A percentile compares a stretch with the other conserved stretches of the same genome.
Conservation (phyloP, 2,113 vertebrate species). For the Martes martes region DNA sequence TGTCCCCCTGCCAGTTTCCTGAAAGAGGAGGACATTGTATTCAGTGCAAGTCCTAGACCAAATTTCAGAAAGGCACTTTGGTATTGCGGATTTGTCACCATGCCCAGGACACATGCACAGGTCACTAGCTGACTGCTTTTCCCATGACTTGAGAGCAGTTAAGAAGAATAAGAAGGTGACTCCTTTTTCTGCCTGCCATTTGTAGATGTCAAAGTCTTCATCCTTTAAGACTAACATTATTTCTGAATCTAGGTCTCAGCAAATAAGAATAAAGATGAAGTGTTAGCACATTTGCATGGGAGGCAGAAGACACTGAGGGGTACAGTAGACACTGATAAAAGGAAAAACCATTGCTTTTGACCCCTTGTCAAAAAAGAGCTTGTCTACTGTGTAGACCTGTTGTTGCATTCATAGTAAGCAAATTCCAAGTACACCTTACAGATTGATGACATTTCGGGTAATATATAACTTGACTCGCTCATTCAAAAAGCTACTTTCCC, state of each 20-base stretch:
- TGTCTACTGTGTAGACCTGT: background rate
- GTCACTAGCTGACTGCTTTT: slow-evolving; percentile 54
- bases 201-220: slow-evolving; percentile 18
- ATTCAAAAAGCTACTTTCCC: slow-evolving; percentile 28
- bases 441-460: background rate
- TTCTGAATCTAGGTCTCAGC: slow-evolving; percentile 34
- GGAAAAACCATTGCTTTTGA: slow-evolving; percentile 16
- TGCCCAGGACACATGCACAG: slow-evolving; percentile 52
- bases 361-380: background rate
- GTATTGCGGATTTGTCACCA: slow-evolving; percentile 56
- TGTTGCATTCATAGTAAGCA: slow-evolving; percentile 40
- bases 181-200: slow-evolving; percentile 45
- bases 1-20: slow-evolving; percentile 64
- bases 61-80: slow-evolving; percentile 68
- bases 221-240: slow-evolving; percentile 32
- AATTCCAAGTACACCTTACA: background rate
- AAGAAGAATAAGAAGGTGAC: slow-evolving; percentile 52
- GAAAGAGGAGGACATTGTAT: slow-evolving; percentile 71
- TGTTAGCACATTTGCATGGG: slow-evolving; percentile 34
- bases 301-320: slow-evolving; percentile 1
- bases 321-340: background rate
- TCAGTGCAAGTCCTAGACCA: slow-evolving; percentile 60
- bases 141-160: slow-evolving; percentile 48
- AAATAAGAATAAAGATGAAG: slow-evolving; percentile 43
- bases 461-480: background rate